Evolutionary conservation across 1,140 invertebrate genomes (phyloP), one percentile per base, ranked within the genome.

Genomic region (Trachelipus rathkii): DNA sequence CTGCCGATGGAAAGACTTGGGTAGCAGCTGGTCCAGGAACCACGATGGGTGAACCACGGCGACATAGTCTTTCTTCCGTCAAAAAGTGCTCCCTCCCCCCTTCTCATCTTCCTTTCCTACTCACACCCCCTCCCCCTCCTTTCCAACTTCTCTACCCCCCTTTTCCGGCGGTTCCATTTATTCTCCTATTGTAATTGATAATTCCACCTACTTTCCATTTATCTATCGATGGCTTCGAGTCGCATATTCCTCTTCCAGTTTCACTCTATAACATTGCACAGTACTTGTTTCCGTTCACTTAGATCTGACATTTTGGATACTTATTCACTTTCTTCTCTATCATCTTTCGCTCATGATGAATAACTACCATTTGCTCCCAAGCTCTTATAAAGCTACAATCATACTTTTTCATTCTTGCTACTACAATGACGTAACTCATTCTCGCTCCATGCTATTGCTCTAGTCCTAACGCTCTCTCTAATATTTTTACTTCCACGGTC

Each of bases 1-100:
- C 50, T 60, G 50, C 50, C 19, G 50, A 60, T 19, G 50, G 50
- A 19, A 60, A 60, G 50, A 19, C 11, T 3, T 13, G 50, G 50
- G 11, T 8, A 60, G 50, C 50, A 60, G 50, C 50, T 60, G 50
- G 50, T 60, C 50, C 19, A 15, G 50, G 50, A 60, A 60, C 50
- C 50, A 60, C 50, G 50, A n/a, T 60, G 50, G 50, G 33, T 33
- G 33, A 33, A 33, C 33, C 33, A 33, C 2, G 33, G 50, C 50
- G 50, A 60, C 50, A 60, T 60, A 60, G 50, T 60, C 50, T 60
- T 60, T 60, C 50, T 60, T 60, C 50, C 50, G 50, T 19, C 19
- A 1, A 60, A 13, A 13, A 15, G 8, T 19, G 11, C 50, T 60
- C 50, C 50, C 50, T 8, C 11, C 50, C 8, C 50, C 50, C 50